Evolutionary conservation across 2,888 invertebrate genomes (phyloP), one percentile per base, ranked within the genome.

Genomic region (Selenia dentaria): DNA sequence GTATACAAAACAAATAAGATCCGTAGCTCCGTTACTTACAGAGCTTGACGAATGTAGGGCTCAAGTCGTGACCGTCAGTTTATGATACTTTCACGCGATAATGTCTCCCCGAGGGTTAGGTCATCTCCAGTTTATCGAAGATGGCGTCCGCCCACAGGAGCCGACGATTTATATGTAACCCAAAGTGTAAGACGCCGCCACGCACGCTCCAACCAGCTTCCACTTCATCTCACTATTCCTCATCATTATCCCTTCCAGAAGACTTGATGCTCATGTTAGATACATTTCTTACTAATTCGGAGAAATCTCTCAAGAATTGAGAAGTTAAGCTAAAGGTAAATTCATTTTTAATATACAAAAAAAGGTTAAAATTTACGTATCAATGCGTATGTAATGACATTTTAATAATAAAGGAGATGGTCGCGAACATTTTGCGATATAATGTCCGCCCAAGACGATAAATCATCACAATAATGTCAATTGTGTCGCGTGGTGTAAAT

Each of bases 91-190:
- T 74, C 70, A 60, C 67, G 68, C 64, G 70, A 64, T 70, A 67
- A 58, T 41, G 51, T 64, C 54, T 64, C 59, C 60, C 66, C 33
- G 45, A 55, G 63, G 61, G 62, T 62, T 49, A 43, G 64, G 70
- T 70, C 71, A 68, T 68, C 67, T 67, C 57, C 52, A 60, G 67
- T 73, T 75, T 77, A 76, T 82, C 74, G 73, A 67, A 74, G 64
- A 77, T 74, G 65, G 73, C 60, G 64, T 57, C 67, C 78, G 67
- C 80, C 84, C 70, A 83, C 83, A 62, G 70, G 62, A 67, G 56
- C 59, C 62, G 51, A 61, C 64, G 74, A 81, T 79, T 79, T 81
- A 82, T 79, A 67, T 59, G 64, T 62, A 61, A 59, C 61, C 57
- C 57, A 56, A 59, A 48, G 60, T 50, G 11, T 18, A 10, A 6